These are phyloP conservation scores for Malurus leucopterus DNA, from an alignment of 2,797 vertebrate genomes.

Conservation along the genomic window DNA sequence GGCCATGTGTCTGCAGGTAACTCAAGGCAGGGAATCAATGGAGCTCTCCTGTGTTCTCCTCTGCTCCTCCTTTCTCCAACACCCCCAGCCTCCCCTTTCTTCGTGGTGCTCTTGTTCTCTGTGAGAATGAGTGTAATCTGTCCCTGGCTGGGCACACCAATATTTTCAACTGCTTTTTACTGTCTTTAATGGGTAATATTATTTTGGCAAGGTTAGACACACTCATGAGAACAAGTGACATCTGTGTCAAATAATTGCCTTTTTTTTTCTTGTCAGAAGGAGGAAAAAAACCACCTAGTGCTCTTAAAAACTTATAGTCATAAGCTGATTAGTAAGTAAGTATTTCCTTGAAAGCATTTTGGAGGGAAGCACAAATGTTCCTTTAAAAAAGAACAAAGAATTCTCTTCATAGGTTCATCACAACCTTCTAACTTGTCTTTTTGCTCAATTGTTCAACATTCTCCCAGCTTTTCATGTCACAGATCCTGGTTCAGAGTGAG, in stretches of 20 bases:
- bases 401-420: not conserved
- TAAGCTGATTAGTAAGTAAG: not conserved
- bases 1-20: not conserved
- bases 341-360: constrained; percentile 8
- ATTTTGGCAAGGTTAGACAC: not conserved
- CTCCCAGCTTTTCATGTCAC: not conserved
- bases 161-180: not conserved
- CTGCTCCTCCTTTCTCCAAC: not conserved
- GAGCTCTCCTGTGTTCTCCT: not conserved
- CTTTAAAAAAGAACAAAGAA: not conserved
- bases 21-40: not conserved
- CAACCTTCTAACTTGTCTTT: not conserved
- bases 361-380: not conserved
- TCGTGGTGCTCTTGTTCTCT: not conserved
- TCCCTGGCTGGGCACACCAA: not conserved
- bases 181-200: not conserved
- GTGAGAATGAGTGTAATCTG: not conserved
- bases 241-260: not conserved
- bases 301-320: not conserved
- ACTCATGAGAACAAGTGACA: not conserved
- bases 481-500: not conserved
- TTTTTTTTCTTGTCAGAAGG: not conserved
- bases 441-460: not conserved
- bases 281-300: not conserved
- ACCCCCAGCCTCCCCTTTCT: accelerated